These are phyloP conservation scores for Acromyrmex echinatior DNA, from an alignment of 1,140 invertebrate genomes.

Conservation along the genomic window DNA sequence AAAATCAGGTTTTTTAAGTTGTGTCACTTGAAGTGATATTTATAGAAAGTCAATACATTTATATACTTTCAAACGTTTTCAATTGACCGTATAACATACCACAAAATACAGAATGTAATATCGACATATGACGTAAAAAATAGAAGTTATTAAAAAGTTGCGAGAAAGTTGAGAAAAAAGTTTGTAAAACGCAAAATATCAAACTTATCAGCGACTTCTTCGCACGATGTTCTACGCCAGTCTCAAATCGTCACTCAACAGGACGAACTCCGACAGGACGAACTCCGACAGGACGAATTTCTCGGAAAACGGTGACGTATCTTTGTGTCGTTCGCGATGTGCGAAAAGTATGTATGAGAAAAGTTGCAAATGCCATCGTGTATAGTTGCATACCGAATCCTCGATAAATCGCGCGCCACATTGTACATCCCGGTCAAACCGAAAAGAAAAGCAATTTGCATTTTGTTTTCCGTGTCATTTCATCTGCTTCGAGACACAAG, in stretches of 20 bases:
- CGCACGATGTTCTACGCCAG: neutral
- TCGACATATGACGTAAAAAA: neutral
- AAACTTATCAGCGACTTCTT: neutral
- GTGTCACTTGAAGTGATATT: neutral
- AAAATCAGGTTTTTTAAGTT: too few relatives aligned
- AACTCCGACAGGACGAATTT: conserved; percentile 10
- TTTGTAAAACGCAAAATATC: neutral
- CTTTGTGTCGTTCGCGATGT: neutral
- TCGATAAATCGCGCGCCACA: conserved; percentile 57
- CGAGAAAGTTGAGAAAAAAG: neutral
- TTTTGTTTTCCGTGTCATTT: conserved; percentile 70
- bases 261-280: neutral
- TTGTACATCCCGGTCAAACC: conserved; percentile 19
- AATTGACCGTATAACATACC: neutral
- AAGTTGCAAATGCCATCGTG: conserved; percentile 52
- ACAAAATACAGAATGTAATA: neutral
- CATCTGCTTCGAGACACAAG: conserved; percentile 3
- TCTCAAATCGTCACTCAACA: conserved; percentile 30
- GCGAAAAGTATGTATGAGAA: conserved; percentile 39
- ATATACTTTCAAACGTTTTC: neutral
- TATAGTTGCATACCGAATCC: neutral
- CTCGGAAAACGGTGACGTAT: conserved; percentile 46
- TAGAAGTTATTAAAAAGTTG: neutral
- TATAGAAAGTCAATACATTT: neutral
- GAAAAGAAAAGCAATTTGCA: conserved; percentile 73